These are phyloP conservation scores for Chitala chitala DNA, from an alignment of 2,113 vertebrate species.

Conservation along the genomic window DNA sequence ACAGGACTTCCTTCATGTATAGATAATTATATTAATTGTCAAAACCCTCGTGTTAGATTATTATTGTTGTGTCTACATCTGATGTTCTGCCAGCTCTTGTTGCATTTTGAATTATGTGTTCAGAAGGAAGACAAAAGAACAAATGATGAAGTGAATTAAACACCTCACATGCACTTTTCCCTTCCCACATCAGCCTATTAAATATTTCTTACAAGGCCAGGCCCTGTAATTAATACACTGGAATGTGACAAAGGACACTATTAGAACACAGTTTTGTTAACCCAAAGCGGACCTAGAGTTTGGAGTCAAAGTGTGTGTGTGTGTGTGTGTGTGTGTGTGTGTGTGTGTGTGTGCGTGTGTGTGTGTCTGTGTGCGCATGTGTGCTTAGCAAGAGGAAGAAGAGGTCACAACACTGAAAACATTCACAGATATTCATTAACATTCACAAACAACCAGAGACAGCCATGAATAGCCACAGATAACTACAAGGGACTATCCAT, in stretches of 20 bases:
- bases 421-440: too few species aligned
- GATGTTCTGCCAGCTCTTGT: background rate
- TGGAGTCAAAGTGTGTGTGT: too few species aligned
- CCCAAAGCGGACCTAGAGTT: too few species aligned
- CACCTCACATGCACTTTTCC: background rate
- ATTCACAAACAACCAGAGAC: background rate
- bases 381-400: too few species aligned
- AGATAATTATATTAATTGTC: too few species aligned
- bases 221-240: conserved; percentile 9
- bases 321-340: too few species aligned
- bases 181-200: background rate
- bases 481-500: too few species aligned
- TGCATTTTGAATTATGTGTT: background rate
- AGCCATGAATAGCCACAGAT: background rate
- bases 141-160: background rate
- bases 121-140: background rate
- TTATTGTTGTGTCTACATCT: background rate
- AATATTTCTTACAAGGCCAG: background rate
- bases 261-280: background rate
- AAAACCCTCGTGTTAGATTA: too few species aligned
- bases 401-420: background rate
- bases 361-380: too few species aligned
- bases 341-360: too few species aligned
- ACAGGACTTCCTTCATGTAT: too few species aligned
- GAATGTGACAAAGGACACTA: background rate